Percentiles rank a stretch among this genome's conserved stretches.
phyloP scores from a whole-genome alignment of 30 jellyfish, hydroid and myxozoan species.

The Hydra vulgaris region DNA sequence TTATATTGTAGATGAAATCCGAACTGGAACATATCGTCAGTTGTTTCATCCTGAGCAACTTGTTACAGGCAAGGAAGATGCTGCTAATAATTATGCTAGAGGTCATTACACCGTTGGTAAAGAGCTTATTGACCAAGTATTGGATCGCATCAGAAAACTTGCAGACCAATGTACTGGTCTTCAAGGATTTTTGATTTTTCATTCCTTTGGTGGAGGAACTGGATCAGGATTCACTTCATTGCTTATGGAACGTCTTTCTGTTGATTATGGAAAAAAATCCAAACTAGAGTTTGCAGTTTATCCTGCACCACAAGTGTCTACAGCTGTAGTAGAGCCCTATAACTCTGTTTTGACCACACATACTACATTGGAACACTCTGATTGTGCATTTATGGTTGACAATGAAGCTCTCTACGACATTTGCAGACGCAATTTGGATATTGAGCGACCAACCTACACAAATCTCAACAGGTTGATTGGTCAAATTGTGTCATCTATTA shows the following conservation, averaged over 20 bases:
- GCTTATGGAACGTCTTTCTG: conserved; percentile 86
- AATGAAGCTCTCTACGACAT: conserved; percentile 47
- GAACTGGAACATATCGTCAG: conserved; percentile 90
- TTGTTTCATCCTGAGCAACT: conserved; percentile 91
- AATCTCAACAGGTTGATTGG: conserved; percentile 35
- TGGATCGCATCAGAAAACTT: conserved; percentile 77
- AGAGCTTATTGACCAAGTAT: conserved; percentile 64
- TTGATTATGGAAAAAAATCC: conserved; percentile 89
- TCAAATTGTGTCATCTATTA: conserved; percentile 37
- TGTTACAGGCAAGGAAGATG: conserved; percentile 91
- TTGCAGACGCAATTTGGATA: conserved; percentile 35
- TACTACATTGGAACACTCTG: no score
- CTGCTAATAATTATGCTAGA: conserved; percentile 95
- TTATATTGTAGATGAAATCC: conserved; percentile 55
- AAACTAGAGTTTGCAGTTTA: no score
- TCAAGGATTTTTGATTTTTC: conserved; percentile 88
- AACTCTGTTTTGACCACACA: no score
- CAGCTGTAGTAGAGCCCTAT: no score
- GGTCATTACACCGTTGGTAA: conserved; percentile 97
- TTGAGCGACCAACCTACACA: conserved; percentile 42
- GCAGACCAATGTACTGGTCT: conserved; percentile 94
- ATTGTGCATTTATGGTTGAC: conserved; percentile 52
- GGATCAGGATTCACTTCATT: conserved; percentile 91
- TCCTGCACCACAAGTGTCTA: no score
- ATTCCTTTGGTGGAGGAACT: conserved; percentile 97